Evolutionary conservation across 2,797 vertebrate species (phyloP), one percentile per base, ranked within the genome.

Genomic region (Kryptopterus vitreolus): DNA sequence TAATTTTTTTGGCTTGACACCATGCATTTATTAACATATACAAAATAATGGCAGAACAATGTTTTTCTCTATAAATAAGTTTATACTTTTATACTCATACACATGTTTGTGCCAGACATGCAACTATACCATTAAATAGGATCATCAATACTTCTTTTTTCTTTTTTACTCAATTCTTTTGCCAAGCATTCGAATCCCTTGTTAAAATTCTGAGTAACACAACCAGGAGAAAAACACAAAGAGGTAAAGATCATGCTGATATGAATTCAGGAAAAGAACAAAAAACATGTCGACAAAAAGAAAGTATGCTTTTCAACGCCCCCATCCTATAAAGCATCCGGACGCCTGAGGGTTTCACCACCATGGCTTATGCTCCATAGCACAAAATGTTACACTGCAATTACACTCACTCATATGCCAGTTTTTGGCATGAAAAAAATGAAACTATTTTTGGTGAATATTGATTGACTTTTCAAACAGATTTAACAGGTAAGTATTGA

Each of bases 311-410:
- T 77, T 81, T 77, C 57, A 71, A 63, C 68, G 43, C 66, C 75
- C 57, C 31, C 76, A 55, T 68, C 50, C 62, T 35, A 9, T 55
- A 65, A 65, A 31, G 18, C 46, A 62, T 43, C 33, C 13, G 58
- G 48, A 82, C 73, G 75, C 76, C 68, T 59, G 50, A 33, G 81
- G 76, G n/a, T 20, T 50, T 58, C 52, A 33, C 80, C 68, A 43
- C 77, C 80, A 77, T n/a, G n/a, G 33, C 48, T 53, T 59, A 35
- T 68, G 59, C 53, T 74, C 76, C 73, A 74, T 78, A 82, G 71
- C 61, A 80, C 58, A 80, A 76, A 78, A 57, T 46, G 74, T 75
- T 26, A 24, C 10, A 16, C 74, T 59, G 74, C 57, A 83, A 82
- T 80, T 79, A 55, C 22, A 69, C 70, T 63, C 6, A 16, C 77